Conservation (phyloP, 2,888 invertebrate genomes). For the Noctua comes region DNA sequence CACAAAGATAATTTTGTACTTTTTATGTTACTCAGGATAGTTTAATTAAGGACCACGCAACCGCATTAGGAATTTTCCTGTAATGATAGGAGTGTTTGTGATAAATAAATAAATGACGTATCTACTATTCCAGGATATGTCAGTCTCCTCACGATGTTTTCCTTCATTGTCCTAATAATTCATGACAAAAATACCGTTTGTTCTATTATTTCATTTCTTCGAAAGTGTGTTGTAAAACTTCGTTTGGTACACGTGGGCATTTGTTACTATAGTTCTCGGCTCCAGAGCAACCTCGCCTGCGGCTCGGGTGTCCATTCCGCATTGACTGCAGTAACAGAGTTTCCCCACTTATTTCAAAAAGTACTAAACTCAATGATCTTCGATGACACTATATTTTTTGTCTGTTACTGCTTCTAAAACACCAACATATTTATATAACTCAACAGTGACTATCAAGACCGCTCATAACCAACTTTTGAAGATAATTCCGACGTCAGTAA, state of each 20-base stretch:
- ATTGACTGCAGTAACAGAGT: too few relatives aligned
- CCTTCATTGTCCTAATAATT: background rate
- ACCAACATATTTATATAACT: background rate
- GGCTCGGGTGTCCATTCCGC: too few relatives aligned
- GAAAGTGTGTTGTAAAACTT: too few relatives aligned
- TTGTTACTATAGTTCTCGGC: too few relatives aligned
- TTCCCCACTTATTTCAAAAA: too few relatives aligned
- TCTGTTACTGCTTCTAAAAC: background rate
- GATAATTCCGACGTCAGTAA: conserved; percentile 14
- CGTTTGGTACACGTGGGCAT: too few relatives aligned
- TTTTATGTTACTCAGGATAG: too few relatives aligned
- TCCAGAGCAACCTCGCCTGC: too few relatives aligned
- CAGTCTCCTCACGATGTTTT: background rate
- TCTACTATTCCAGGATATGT: background rate
- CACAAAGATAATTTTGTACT: too few relatives aligned
- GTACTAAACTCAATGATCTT: background rate
- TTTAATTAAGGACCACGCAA: too few relatives aligned
- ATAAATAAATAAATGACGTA: background rate
- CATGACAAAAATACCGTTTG: too few relatives aligned
- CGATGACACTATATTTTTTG: background rate
- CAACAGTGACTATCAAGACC: conserved; percentile 1
- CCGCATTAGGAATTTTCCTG: background rate
- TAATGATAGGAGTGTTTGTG: background rate
- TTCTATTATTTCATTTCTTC: too few relatives aligned
- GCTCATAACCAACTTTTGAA: conserved; percentile 17